Evolutionary conservation across 2,113 vertebrate genomes (phyloP), one percentile per base, ranked within the genome.

Genomic region (Urocitellus parryii): DNA sequence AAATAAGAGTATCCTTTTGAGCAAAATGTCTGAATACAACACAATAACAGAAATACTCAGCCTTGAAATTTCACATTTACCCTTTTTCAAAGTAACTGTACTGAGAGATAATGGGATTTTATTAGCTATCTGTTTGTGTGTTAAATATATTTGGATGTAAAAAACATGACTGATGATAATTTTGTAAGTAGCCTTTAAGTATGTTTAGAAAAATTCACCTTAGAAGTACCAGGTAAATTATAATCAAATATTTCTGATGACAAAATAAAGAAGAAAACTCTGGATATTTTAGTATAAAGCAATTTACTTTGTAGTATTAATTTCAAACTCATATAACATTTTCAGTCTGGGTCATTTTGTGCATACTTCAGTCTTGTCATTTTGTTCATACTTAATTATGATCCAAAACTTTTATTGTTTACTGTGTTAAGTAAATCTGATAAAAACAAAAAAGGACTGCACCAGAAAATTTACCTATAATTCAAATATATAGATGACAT

Each of bases 61-160:
- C 4, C 45, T 61, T 79, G 22, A 90, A 97, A 93, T 25, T 70
- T 80, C 79, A 11, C 85, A 81, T 88, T 76, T 92, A 32, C 0
- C 95, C 98, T 98, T 83, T 97, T 97, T 97, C 95, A 53, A 96
- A 88, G 98, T 97, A 87, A 37, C 18, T 94, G 72, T 9, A 0
- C 72, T 42, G 63, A 91, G 72, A 83, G 93, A 11, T 78, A 76
- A 88, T 24, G 82, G 45, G 90, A 94, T 98, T 95, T 96, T 96
- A 98, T 95, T 67, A 97, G 27, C 32, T 88, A 12, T 97, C 96
- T 97, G 77, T 96, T 72, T 97, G 80, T 63, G 96, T 97, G 97
- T 95, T 97, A 97, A 94, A 97, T 86, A 84, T 95, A 97, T 97
- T 95, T 96, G 91, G 80, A 97, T 97, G 92, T 94, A 87, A 95